Conservation (phyloP, 2,888 invertebrate genomes). For the Tridacna crocea region DNA sequence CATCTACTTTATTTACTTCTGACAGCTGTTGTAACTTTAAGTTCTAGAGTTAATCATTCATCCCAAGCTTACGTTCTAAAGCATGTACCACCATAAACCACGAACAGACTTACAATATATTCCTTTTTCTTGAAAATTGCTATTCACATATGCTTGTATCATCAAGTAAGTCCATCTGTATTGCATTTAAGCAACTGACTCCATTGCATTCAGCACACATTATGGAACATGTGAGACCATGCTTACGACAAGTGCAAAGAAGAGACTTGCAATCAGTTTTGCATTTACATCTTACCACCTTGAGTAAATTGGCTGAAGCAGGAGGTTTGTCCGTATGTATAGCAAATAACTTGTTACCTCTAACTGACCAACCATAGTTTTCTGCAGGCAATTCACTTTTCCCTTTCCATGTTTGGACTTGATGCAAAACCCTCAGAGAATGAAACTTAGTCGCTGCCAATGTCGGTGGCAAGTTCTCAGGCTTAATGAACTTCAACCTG, state of each 20-base stretch:
- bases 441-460: constrained; percentile 1
- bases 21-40: too few relatives aligned
- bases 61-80: too few relatives aligned
- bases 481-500: neutral
- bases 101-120: too few relatives aligned
- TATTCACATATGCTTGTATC: too few relatives aligned
- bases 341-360: neutral
- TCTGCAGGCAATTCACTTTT: neutral
- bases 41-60: too few relatives aligned
- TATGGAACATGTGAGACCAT: neutral
- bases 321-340: neutral
- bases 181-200: neutral
- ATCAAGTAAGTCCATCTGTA: too few relatives aligned
- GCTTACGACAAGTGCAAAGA: neutral
- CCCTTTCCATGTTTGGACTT: neutral
- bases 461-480: neutral
- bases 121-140: too few relatives aligned
- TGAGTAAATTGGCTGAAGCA: neutral
- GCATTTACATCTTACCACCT: neutral
- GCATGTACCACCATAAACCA: too few relatives aligned
- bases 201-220: neutral
- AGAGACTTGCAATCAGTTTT: neutral
- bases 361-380: neutral
- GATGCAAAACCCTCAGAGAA: neutral
- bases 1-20: too few relatives aligned